A percentile compares a stretch with the other conserved stretches of the same genome.
These are phyloP conservation scores for Myotis planiceps DNA, from an alignment of 2,797 vertebrate species.

Conservation along the genomic window DNA sequence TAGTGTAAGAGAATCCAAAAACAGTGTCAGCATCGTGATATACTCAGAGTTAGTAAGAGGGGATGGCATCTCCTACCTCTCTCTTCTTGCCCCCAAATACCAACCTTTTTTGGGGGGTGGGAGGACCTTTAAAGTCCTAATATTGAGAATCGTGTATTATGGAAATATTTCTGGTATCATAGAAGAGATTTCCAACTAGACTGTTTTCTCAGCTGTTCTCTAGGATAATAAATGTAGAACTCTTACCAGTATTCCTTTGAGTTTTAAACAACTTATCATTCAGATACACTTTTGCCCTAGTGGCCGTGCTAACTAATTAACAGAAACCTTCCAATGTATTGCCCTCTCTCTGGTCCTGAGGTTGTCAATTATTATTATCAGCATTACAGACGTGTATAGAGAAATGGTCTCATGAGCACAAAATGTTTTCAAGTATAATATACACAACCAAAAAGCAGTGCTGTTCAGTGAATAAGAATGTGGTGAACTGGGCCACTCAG, in stretches of 20 bases:
- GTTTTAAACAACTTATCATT: conserved; percentile 55
- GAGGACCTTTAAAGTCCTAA: neutral
- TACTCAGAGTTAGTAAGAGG: neutral
- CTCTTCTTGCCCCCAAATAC: neutral
- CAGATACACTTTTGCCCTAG: conserved; percentile 48
- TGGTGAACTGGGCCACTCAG: neutral
- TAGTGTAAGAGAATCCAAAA: neutral
- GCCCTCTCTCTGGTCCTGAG: neutral
- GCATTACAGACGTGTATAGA: neutral
- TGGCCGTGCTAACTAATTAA: conserved; percentile 28
- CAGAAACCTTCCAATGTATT: neutral
- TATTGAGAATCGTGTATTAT: neutral
- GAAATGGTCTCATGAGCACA: neutral
- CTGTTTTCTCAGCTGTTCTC: neutral
- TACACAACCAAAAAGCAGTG: neutral
- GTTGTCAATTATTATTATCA: conserved; percentile 31
- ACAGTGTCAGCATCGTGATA: neutral
- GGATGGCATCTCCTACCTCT: neutral
- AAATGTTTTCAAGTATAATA: conserved; percentile 13
- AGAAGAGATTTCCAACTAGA: conserved; percentile 1
- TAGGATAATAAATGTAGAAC: neutral
- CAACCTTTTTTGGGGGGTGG: neutral
- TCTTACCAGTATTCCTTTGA: neutral
- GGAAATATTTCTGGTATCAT: neutral
- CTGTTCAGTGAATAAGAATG: neutral